These are phyloP conservation scores for Pantherophis guttatus DNA, from an alignment of 2,113 vertebrate genomes.

Conservation along the genomic window DNA sequence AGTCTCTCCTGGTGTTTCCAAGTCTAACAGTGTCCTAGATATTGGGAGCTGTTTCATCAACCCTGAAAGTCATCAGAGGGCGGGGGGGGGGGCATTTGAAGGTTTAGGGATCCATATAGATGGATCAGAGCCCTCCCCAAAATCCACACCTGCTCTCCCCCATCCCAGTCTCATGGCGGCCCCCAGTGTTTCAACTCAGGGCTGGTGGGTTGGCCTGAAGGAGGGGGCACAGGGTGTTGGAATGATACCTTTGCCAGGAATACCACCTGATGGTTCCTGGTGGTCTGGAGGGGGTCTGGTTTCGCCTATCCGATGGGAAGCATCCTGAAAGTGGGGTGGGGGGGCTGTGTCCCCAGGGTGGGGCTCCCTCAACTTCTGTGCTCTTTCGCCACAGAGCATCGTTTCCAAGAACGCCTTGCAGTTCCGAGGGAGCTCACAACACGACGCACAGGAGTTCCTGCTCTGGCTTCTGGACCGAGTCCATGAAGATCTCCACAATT, in stretches of 20 bases:
- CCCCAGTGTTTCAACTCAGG: not conserved
- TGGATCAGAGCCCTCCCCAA: not conserved
- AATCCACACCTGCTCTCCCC: not conserved
- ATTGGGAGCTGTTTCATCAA: not conserved
- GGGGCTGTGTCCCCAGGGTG: not conserved
- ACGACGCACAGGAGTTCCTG: conserved; percentile 97
- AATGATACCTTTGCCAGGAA: not conserved
- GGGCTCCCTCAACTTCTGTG: fast-evolving
- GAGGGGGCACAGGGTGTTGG: not conserved
- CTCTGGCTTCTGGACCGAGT: conserved; percentile 97
- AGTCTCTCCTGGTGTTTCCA: not conserved
- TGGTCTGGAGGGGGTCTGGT: not conserved
- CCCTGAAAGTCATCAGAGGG: not conserved
- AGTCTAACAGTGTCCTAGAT: not conserved
- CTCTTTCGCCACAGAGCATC: conserved; percentile 75
- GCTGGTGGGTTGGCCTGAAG: not conserved
- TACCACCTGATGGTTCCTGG: not conserved
- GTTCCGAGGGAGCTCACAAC: conserved; percentile 93
- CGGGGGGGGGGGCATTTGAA: not conserved
- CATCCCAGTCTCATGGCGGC: not conserved
- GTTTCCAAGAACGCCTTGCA: conserved; percentile 93
- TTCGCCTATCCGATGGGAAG: not conserved
- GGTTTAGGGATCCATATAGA: not conserved
- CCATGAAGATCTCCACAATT: conserved; percentile 90
- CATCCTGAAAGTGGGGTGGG: not conserved